Base-by-base conservation (phyloP, 1,140 invertebrate species). In the Alviniconcha marisindica region DNA sequence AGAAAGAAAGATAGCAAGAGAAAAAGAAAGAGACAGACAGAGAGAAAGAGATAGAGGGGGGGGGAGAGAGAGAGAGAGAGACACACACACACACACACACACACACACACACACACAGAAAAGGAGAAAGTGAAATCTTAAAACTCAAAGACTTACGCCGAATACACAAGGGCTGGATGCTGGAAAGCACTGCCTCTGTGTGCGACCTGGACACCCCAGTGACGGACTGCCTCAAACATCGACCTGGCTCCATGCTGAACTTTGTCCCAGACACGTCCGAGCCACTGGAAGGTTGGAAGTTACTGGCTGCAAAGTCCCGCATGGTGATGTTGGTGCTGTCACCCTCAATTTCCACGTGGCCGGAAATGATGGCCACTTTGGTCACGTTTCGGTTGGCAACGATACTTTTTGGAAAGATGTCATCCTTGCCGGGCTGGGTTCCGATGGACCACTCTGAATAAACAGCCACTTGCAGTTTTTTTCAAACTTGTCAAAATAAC, bases 401-500 rank as follows among this genome's bases (percentile, higher is more conserved):
- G 31, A 82, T 82, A 4, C 83, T 84, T n/a, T 77, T 42, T 24
- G 86, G 86, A 71, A 87, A 82, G 7, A 87, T 77, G 56, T 87
- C 84, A 51, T 81, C 48, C 33, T 69, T 71, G 28, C 51, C 60
- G 31, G 40, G 51, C 7, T n/a, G 4, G 44, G 86, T 80, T 42
- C 86, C 86, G 28, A 87, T 83, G 21, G 74, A 48, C 86, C 86
- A 87, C 66, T 87, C 86, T 87, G 31, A 2, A 81, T 48, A 81
- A 12, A 74, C 33, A 74, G 24, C n/a, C n/a, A n/a, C n/a, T n/a
- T n/a, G n/a, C n/a, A n/a, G n/a, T n/a, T n/a, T n/a, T n/a, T n/a
- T n/a, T n/a, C n/a, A n/a, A n/a, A n/a, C n/a, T n/a, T n/a, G n/a
- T n/a, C n/a, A n/a, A n/a, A n/a, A n/a, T n/a, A n/a, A n/a, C n/a